A percentile compares a stretch with the other conserved stretches of the same genome.
Conservation (phyloP, 2,888 invertebrate species). For the Caenorhabditis zanzibari region DNA sequence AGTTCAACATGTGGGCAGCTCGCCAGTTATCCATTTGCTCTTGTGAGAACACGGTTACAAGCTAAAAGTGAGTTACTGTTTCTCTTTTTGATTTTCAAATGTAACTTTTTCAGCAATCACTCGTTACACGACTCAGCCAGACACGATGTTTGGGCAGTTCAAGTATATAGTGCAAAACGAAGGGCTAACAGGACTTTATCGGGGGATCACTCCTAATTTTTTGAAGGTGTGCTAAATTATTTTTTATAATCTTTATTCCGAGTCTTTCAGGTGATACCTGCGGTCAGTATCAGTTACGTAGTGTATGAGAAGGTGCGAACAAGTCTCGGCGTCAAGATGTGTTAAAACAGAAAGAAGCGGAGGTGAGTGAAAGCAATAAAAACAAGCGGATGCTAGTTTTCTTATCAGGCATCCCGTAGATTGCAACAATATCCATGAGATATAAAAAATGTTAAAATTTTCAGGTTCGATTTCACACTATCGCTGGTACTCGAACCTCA, state of each 20-base stretch:
- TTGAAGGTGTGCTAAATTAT: constrained; percentile 89
- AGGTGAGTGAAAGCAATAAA: constrained; percentile 12
- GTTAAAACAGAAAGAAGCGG: constrained; percentile 26
- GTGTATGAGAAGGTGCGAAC: constrained; percentile 96
- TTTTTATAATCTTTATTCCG: background rate
- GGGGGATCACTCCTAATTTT: constrained; percentile 98
- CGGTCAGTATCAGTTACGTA: constrained; percentile 98
- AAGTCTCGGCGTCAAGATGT: constrained; percentile 86
- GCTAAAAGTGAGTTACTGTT: constrained; percentile 85
- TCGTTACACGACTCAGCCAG: constrained; percentile 70
- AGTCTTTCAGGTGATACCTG: constrained; percentile 87
- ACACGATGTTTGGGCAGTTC: constrained; percentile 82
- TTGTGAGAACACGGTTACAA: constrained; percentile 95
- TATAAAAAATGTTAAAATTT: background rate
- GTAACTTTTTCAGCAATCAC: constrained; percentile 43
- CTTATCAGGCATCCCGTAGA: constrained; percentile 20
- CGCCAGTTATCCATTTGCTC: constrained; percentile 96
- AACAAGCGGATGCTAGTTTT: background rate
- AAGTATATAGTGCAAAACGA: constrained; percentile 90
- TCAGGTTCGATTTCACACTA: background rate
- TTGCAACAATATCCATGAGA: constrained; percentile 24
- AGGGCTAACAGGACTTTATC: constrained; percentile 93
- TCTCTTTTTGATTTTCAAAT: background rate
- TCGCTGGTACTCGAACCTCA: background rate
- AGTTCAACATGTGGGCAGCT: constrained; percentile 97